Evolutionary conservation across 2,797 vertebrate species (phyloP).

Genomic region (Lithobates sylvaticus): DNA sequence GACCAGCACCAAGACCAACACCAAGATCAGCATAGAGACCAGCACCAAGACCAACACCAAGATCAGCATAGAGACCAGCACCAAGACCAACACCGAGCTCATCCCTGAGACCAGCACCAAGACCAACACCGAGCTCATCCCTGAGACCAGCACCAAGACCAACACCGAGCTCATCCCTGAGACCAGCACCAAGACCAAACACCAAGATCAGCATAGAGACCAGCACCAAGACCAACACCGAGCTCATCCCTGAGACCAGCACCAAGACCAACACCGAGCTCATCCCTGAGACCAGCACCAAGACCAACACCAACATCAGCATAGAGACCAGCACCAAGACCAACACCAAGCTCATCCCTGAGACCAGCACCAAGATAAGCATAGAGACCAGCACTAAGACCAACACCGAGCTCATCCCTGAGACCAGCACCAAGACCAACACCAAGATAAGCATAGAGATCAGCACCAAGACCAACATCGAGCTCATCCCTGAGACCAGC

Average conservation of each 20-base stretch:
- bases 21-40: not conserved
- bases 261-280: not conserved
- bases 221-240: too few species aligned
- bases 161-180: too few species aligned
- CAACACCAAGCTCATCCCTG: rapidly evolving
- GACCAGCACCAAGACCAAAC: too few species aligned
- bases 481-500: not conserved
- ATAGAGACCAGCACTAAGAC: too few species aligned
- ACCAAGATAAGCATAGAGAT: not conserved
- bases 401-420: not conserved
- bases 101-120: not conserved
- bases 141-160: too few species aligned
- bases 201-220: too few species aligned
- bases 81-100: not conserved
- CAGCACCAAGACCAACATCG: not conserved
- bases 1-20: not conserved
- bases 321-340: not conserved
- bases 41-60: not conserved
- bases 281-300: not conserved
- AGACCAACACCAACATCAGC: not conserved
- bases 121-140: too few species aligned
- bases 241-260: not conserved
- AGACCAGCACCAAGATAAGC: not conserved
- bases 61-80: not conserved
- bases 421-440: not conserved